phyloP scores from a whole-genome alignment of 2,113 vertebrate genomes.

The Cyprinus carpio region DNA sequence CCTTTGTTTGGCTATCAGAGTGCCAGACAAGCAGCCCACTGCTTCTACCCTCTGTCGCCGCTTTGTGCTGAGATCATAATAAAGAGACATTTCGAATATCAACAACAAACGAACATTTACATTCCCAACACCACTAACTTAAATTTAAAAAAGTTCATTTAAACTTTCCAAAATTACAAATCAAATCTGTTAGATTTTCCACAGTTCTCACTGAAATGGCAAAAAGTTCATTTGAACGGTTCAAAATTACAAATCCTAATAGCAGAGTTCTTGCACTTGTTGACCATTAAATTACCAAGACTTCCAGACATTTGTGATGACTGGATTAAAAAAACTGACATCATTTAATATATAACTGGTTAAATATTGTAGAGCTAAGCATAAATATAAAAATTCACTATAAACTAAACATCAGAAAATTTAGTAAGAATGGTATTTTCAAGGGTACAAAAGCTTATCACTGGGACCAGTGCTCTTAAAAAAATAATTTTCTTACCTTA shows the following conservation, averaged over 20 bases:
- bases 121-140: no score
- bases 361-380: not conserved
- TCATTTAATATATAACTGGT: not conserved
- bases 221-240: not conserved
- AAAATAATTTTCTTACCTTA: not conserved
- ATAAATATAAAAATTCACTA: not conserved
- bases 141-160: no score
- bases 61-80: conserved; percentile 77
- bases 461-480: not conserved
- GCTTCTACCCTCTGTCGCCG: conserved; percentile 59
- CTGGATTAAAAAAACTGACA: not conserved
- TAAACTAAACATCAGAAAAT: not conserved
- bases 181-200: conserved; percentile 12
- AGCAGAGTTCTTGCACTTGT: not conserved
- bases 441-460: not conserved
- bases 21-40: conserved; percentile 75
- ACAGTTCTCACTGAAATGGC: not conserved
- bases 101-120: no score
- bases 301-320: not conserved
- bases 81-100: no score
- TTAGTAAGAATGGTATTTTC: not conserved
- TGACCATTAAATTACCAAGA: not conserved
- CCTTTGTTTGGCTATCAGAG: conserved; percentile 84
- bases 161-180: no score
- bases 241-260: not conserved